Evolutionary conservation across 2,888 invertebrate species (phyloP), one percentile per base, ranked within the genome.

Genomic region (Lithophane ornitopus): DNA sequence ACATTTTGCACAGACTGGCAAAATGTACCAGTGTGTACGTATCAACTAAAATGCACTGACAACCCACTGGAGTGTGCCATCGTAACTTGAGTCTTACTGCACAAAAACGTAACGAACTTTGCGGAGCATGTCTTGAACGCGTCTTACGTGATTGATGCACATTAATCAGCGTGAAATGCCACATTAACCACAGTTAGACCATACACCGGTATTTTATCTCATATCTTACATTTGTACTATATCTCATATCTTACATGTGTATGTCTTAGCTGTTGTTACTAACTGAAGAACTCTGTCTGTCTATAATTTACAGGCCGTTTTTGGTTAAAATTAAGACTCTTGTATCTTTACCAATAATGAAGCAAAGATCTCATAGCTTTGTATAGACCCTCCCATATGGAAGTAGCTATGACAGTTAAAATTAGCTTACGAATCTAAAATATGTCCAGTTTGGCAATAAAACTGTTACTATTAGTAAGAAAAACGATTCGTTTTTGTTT

Each of bases 81-180:
- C n/a, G 46, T 82, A 73, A 70, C 19, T 82, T 3, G 12, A 26
- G 54, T 44, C 44, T 59, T 68, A 67, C 41, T 78, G 19, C 63
- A 83, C 44, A 54, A 68, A 19, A 77, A 67, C 28, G 58, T 81
- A 58, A 52, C 70, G 0, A 61, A 82, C 11, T 72, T 65, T 58
- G 68, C 52, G 44, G 19, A 72, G 68, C 71, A 78, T 68, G 54
- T 59, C 67, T 81, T 26, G 7, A 54, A 1, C 16, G 49, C 49
- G 49, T 26, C 69, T 80, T 74, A 71, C 84, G 84, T 84, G 84
- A 82, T 80, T 49, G 80, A 71, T 58, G 34, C 14, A n/a, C 84
- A 61, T 82, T 65, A 79, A 82, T 74, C 74, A n/a, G 7, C 14
- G 34, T 39, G 39, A 70, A 70, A 68, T 73, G 73, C 58, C 46